Evolutionary conservation across 2,797 vertebrate species (phyloP).

Genomic region (Semaprochilodus insignis): DNA sequence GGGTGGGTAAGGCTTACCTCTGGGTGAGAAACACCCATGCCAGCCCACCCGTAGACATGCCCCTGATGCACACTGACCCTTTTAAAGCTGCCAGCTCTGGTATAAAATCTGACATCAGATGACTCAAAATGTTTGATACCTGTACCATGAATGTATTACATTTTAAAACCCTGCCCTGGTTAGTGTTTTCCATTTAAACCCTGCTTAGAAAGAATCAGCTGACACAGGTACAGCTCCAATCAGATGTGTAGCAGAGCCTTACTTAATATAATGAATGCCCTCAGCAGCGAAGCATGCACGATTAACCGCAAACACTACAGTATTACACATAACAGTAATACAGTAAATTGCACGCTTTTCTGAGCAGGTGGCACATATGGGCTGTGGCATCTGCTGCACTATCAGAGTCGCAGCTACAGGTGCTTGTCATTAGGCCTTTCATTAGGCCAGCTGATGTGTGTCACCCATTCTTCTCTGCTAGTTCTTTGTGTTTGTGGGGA

Average conservation of each 20-base stretch:
- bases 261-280: conserved; percentile 20
- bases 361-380: conserved; percentile 15
- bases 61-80: too few species aligned
- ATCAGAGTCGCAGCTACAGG: conserved; percentile 7
- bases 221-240: background rate
- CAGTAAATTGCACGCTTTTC: conserved; percentile 20
- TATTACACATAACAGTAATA: conserved; percentile 20
- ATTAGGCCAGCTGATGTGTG: conserved; percentile 11
- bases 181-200: background rate
- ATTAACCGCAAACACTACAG: conserved; percentile 6
- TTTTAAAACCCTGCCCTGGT: background rate
- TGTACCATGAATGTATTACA: background rate
- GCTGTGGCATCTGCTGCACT: background rate
- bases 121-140: background rate
- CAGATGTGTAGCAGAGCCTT: background rate
- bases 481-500: conserved; percentile 36
- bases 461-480: conserved; percentile 27
- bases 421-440: conserved; percentile 20
- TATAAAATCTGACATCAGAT: too few species aligned
- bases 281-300: background rate
- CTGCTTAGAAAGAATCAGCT: background rate
- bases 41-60: too few species aligned
- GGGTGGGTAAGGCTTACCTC: too few species aligned
- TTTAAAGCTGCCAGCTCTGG: too few species aligned
- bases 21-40: too few species aligned